Percentiles rank a stretch among this genome's conserved stretches.
phyloP scores from a whole-genome alignment of 2,888 invertebrate genomes.

The Crepidodera aurea region DNA sequence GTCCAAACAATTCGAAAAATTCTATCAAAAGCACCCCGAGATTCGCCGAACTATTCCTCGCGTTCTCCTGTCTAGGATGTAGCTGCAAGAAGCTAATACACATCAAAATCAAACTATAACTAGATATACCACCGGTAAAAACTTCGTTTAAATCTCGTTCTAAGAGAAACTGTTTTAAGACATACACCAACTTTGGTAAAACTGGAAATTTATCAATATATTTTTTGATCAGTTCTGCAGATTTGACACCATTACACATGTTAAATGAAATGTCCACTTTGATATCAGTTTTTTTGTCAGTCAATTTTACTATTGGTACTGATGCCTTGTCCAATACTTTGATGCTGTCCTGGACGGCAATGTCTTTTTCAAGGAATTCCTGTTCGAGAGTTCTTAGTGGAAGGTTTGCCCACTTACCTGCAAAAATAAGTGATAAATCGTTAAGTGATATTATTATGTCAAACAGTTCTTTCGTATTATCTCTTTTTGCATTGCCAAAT shows the following conservation, averaged over 20 bases:
- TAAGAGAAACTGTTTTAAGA: slow-evolving; percentile 97
- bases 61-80: slow-evolving; percentile 84
- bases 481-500: too few species aligned
- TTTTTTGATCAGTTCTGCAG: slow-evolving; percentile 93
- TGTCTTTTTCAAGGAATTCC: slow-evolving; percentile 86
- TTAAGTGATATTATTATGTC: too few species aligned
- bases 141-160: slow-evolving; percentile 99
- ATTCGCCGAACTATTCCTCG: slow-evolving; percentile 68
- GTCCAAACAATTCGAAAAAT: slow-evolving; percentile 96
- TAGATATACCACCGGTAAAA: slow-evolving; percentile 98
- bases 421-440: too few species aligned
- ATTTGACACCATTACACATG: slow-evolving; percentile 97
- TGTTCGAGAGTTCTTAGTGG: slow-evolving; percentile 92
- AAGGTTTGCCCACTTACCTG: slow-evolving; percentile 88
- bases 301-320: slow-evolving; percentile 98
- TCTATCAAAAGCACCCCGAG: slow-evolving; percentile 94
- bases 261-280: slow-evolving; percentile 99
- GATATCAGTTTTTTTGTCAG: slow-evolving; percentile 78
- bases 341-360: slow-evolving; percentile 88
- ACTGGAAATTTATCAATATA: slow-evolving; percentile 90
- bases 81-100: slow-evolving; percentile 96
- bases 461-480: too few species aligned
- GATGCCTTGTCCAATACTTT: slow-evolving; percentile 98
- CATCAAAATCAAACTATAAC: slow-evolving; percentile 98
- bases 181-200: slow-evolving; percentile 92